These are phyloP conservation scores for Drosophila triauraria DNA, from an alignment of 1,140 invertebrate genomes.

Conservation along the genomic window DNA sequence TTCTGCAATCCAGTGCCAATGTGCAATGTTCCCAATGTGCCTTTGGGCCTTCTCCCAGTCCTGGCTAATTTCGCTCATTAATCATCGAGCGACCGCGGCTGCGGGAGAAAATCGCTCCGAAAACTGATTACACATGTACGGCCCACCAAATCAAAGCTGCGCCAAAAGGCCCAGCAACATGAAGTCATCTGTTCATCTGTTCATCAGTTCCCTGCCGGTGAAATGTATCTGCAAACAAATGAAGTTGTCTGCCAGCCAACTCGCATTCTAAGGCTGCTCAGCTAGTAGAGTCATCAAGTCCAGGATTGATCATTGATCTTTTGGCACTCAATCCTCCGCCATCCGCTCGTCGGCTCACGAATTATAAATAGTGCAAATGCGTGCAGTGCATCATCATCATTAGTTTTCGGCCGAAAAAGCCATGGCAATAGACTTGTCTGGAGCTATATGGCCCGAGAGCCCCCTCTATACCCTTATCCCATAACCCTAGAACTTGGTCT, in stretches of 20 bases:
- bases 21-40: slow-evolving; percentile 18
- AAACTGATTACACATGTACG: slow-evolving; percentile 76
- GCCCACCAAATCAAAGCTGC: slow-evolving; percentile 66
- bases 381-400: slow-evolving; percentile 81
- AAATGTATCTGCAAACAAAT: slow-evolving; percentile 82
- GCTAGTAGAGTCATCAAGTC: slow-evolving; percentile 78
- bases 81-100: slow-evolving; percentile 48
- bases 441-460: not conserved
- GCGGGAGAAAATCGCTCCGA: slow-evolving; percentile 42
- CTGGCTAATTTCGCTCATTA: slow-evolving; percentile 79
- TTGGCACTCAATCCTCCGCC: slow-evolving; percentile 71
- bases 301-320: slow-evolving; percentile 81
- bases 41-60: slow-evolving; percentile 27
- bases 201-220: slow-evolving; percentile 41
- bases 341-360: slow-evolving; percentile 54
- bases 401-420: slow-evolving; percentile 65
- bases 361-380: slow-evolving; percentile 84
- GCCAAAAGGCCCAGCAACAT: slow-evolving; percentile 60
- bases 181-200: slow-evolving; percentile 41
- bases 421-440: slow-evolving; percentile 76
- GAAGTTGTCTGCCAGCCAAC: slow-evolving; percentile 69
- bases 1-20: slow-evolving; percentile 39
- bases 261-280: slow-evolving; percentile 26
- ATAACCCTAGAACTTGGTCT: slow-evolving; percentile 49
- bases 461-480: not conserved